Evolutionary conservation across 2,113 vertebrate genomes (phyloP).

Genomic region (Elachura formosa): DNA sequence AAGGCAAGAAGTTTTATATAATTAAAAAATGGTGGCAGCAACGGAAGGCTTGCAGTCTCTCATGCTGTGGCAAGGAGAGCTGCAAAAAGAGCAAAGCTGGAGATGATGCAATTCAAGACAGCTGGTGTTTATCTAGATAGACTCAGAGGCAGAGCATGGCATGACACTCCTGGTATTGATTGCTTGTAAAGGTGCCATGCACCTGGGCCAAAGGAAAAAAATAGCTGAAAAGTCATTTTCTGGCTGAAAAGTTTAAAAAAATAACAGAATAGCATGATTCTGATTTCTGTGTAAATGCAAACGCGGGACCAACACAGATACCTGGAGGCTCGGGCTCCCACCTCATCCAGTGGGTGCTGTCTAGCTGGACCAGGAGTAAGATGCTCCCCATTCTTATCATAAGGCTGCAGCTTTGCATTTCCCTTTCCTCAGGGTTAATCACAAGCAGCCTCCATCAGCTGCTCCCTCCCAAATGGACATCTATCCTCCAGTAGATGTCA

Average conservation of each 20-base stretch:
- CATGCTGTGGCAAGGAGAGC: not conserved
- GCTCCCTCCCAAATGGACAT: not conserved
- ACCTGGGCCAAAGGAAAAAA: not conserved
- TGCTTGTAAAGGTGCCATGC: not conserved
- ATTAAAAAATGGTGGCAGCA: not conserved
- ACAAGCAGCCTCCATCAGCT: not conserved
- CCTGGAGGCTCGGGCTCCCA: accelerated
- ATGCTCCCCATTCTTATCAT: accelerated
- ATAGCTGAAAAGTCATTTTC: too few species aligned
- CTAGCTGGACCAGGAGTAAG: not conserved
- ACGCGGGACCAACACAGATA: not conserved
- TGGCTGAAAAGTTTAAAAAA: not conserved
- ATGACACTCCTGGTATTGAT: not conserved
- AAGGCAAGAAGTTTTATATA: not conserved
- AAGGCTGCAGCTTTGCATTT: not conserved
- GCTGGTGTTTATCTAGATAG: not conserved
- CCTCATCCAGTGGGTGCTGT: not conserved
- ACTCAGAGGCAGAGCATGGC: not conserved
- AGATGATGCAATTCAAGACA: not conserved
- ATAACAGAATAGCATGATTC: accelerated
- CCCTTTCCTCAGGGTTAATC: not conserved
- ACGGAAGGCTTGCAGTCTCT: not conserved
- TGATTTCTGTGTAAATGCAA: accelerated
- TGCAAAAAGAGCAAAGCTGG: not conserved
- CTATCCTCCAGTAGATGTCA: not conserved